A percentile compares a stretch with the other conserved stretches of the same genome.
phyloP scores from a whole-genome alignment of 2,113 vertebrate species.

The Salvator merianae region DNA sequence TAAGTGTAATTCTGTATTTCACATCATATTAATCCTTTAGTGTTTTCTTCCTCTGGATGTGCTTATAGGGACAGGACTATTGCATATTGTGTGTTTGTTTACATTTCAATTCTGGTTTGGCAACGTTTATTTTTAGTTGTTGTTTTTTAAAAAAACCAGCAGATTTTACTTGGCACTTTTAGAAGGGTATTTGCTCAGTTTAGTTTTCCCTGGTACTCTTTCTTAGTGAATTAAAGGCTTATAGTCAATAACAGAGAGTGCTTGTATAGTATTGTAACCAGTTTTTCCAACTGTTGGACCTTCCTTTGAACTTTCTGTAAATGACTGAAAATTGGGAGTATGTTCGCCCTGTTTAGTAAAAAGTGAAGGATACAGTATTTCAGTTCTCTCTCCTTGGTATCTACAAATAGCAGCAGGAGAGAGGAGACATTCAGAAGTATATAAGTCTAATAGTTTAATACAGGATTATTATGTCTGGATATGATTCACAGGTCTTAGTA shows the following conservation, averaged over 20 bases:
- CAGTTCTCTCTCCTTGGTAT: not conserved
- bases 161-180: not conserved
- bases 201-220: not conserved
- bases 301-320: not conserved
- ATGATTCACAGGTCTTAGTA: not conserved
- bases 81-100: not conserved
- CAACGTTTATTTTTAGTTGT: too few species aligned
- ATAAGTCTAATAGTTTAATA: not conserved
- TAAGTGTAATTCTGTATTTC: not conserved
- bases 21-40: too few species aligned
- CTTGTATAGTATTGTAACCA: not conserved
- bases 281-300: accelerated
- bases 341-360: not conserved
- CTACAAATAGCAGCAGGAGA: not conserved
- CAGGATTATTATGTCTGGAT: not conserved
- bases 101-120: too few species aligned
- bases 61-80: not conserved
- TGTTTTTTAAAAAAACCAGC: too few species aligned
- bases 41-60: not conserved
- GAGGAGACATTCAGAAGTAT: not conserved
- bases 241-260: not conserved
- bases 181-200: not conserved
- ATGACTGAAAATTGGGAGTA: not conserved
- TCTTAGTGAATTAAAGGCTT: not conserved
- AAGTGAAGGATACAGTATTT: not conserved